Evolutionary conservation across 2,797 vertebrate genomes (phyloP), one percentile per base, ranked within the genome.

Genomic region (Mallotus villosus): DNA sequence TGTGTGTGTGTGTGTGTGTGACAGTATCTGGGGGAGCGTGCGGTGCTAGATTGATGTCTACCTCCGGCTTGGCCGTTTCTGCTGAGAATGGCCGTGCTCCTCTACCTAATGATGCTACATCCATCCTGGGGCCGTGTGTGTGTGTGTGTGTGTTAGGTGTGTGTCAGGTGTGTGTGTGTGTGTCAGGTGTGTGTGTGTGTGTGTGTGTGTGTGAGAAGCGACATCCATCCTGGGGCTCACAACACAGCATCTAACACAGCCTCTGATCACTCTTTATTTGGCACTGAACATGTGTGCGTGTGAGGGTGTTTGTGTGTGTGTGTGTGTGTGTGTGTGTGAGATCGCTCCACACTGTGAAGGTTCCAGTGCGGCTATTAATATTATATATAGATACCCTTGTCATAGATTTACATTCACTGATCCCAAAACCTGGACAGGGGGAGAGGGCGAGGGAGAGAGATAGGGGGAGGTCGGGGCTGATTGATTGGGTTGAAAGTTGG

Each of bases 341-440:
- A 32, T 21, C 34, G 63, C 78, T 83, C 90, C 89, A 92, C 92
- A 88, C 85, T 92, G 92, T 86, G 91, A 93, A 93, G 92, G 92
- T 92, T 95, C 92, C 92, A 91, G 82, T 79, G 93, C 72, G 83
- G 84, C 94, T 94, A 97, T 97, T 96, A 96, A 97, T 97, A 98
- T 96, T 97, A 96, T 97, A 96, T 97, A 98, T 95, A 96, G 96
- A 98, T 97, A 95, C 93, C 95, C 94, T 95, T 98, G 96, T 97
- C 96, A 94, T 94, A 92, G 93, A 95, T 97, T 96, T 96, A 94
- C 94, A 96, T 95, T 91, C 86, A 71, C 90, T 91, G 91, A 96
- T 95, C 93, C 81, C 49, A 90, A 95, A 94, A 94, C 92, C 91
- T 90, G 62, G 66, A 82, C 83, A 89, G 84, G 81, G 86, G 79